These are phyloP conservation scores for Neoaliturus tenellus DNA, from an alignment of 2,888 invertebrate genomes.

Conservation along the genomic window DNA sequence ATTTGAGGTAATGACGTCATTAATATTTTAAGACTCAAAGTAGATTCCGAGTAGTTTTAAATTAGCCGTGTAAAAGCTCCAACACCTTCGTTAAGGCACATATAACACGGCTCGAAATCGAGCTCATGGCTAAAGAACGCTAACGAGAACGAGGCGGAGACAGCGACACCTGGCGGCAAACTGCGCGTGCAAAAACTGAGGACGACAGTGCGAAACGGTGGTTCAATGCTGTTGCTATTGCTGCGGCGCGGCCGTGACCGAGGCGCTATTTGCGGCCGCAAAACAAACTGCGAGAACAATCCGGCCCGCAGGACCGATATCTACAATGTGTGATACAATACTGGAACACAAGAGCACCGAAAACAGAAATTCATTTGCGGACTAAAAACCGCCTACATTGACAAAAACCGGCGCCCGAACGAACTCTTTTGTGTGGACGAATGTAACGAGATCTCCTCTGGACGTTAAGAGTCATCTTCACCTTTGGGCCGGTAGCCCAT, in stretches of 20 bases:
- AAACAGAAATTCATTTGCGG: too few species aligned
- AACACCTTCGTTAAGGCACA: neutral
- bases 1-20: too few species aligned
- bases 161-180: neutral
- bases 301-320: neutral
- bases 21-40: too few species aligned
- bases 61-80: constrained; percentile 1
- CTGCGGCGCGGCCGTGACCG: neutral
- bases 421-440: too few species aligned
- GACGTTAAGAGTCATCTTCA: too few species aligned
- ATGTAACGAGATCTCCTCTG: too few species aligned
- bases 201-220: neutral
- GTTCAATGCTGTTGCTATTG: neutral
- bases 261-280: constrained; percentile 17
- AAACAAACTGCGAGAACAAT: neutral
- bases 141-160: neutral
- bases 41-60: neutral
- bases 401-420: too few species aligned
- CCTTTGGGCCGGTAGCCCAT: too few species aligned
- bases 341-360: too few species aligned
- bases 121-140: constrained; percentile 23
- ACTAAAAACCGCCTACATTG: too few species aligned
- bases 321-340: too few species aligned
- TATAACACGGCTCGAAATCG: constrained; percentile 2
- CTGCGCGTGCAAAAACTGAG: constrained; percentile 35